Conservation (phyloP, 2,888 invertebrate species). For the Pediacus dermestoides region DNA sequence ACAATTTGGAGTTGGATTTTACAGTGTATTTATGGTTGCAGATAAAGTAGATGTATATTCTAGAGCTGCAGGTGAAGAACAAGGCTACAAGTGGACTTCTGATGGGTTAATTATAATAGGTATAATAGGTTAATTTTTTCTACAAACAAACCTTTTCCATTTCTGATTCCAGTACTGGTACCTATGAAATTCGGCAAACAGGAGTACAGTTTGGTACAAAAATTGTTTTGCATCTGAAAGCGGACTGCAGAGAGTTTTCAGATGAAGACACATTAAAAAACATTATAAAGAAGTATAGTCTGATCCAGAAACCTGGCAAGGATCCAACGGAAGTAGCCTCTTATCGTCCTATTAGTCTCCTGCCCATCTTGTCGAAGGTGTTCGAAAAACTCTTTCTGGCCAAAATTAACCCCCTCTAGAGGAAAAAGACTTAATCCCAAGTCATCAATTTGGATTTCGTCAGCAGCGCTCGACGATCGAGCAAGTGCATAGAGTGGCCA, state of each 20-base stretch:
- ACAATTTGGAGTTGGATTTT: constrained; percentile 98
- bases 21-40: constrained; percentile 97
- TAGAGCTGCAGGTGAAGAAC: constrained; percentile 63
- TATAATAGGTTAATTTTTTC: constrained; percentile 7
- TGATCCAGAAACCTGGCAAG: no score
- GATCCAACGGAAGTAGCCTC: no score
- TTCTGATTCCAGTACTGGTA: constrained; percentile 63
- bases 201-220: constrained; percentile 87
- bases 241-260: constrained; percentile 83
- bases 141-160: background rate
- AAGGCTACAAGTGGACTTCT: constrained; percentile 83
- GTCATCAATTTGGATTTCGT: no score
- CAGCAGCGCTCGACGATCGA: no score
- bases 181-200: constrained; percentile 84
- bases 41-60: constrained; percentile 92
- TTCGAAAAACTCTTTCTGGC: no score
- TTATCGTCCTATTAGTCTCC: no score
- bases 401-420: no score
- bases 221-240: constrained; percentile 85
- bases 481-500: no score
- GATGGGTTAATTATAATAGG: constrained; percentile 69
- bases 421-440: no score
- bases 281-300: constrained; percentile 91
- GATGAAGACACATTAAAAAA: constrained; percentile 81
- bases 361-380: no score